Evolutionary conservation across 2,113 vertebrate genomes (phyloP).

Genomic region (Phainopepla nitens): DNA sequence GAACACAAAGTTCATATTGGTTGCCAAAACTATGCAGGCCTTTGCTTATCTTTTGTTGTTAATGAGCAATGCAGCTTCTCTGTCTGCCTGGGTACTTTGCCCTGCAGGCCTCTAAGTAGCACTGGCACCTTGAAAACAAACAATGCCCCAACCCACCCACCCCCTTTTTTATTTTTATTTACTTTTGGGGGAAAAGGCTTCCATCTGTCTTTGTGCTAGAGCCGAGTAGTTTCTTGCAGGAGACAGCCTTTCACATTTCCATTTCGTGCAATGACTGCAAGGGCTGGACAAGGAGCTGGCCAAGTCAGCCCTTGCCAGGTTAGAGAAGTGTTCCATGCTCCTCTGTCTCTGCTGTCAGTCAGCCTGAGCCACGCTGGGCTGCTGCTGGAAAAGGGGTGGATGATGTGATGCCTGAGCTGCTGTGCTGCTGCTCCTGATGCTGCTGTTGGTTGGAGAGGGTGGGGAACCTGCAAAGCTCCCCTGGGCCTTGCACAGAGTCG

Average conservation of each 20-base stretch:
- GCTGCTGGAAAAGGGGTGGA: not conserved
- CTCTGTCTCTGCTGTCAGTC: not conserved
- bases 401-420: not conserved
- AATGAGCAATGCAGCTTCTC: not conserved
- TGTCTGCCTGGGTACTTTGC: not conserved
- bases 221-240: not conserved
- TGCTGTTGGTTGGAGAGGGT: not conserved
- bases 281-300: not conserved
- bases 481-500: not conserved
- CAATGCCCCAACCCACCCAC: not conserved
- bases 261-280: not conserved
- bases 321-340: not conserved
- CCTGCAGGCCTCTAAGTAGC: not conserved
- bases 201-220: not conserved
- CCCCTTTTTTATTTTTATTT: not conserved
- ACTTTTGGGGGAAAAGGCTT: not conserved
- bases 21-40: constrained; percentile 23
- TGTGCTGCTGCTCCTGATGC: not conserved
- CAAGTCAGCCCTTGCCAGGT: not conserved
- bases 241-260: not conserved
- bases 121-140: not conserved
- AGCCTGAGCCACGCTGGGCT: not conserved
- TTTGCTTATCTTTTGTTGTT: not conserved
- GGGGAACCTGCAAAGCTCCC: not conserved
- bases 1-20: not conserved